Base-by-base conservation (phyloP, 2,797 vertebrate species). In the Sparus aurata region DNA sequence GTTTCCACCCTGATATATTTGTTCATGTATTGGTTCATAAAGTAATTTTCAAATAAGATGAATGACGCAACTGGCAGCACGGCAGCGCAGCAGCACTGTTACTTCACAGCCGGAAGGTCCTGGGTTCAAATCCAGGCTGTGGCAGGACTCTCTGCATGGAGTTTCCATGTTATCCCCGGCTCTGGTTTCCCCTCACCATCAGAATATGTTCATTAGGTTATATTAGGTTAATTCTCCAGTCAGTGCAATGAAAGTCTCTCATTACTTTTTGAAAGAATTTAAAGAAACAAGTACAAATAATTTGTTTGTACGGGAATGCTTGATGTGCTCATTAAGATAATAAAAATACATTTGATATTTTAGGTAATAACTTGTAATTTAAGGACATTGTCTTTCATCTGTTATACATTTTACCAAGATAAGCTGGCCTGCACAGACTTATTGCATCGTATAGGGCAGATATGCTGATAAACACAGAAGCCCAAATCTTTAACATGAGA, bases 1-100 rank as follows among this genome's bases (percentile, higher is more conserved):
- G 57, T 84, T 71, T 76, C 57, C 30, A 63, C 13, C 5, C 58
- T 12, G 4, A 62, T 52, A 58, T 62, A 52, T 52, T 80, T 67
- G 23, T 73, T 49, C 65, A 9, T 38, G 41, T 17, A 53, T 20
- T 18, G 47, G 12, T 64, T 61, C 34, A 58, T 70, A 38, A 23
- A 34, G 13, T 57, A 1, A 27, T 47, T 57, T 66, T 22, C 11
- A 18, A 20, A 23, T 34, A 34, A 1, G 34, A 34, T 34, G n/a
- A 58, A 55, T 27, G 10, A 53, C 43, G 43, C 25, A 58, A 3
- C 12, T 34, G 34, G 8, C 34, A 34, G 30, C 30, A 34, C 30
- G 30, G 30, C 30, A 5, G 30, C 30, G 5, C 30, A 34, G 34
- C 8, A 34, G 34, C 34, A 34, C 34, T 34, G 34, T 9, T 34